These are phyloP conservation scores for Chaetophractus vellerosus DNA, from an alignment of 2,797 vertebrate genomes.

Conservation along the genomic window DNA sequence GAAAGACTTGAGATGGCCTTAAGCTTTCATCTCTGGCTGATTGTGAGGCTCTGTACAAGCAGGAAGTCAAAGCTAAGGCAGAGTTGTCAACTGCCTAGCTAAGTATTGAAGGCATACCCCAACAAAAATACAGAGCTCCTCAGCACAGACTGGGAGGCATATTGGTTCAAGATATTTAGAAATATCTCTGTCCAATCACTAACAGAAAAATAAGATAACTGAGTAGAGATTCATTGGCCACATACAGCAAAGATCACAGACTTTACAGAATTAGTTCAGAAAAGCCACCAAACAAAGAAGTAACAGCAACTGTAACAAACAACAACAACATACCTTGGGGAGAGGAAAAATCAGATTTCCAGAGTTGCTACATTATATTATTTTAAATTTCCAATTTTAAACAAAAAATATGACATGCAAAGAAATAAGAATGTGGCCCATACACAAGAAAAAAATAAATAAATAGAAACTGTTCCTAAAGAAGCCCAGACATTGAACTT, in stretches of 20 bases:
- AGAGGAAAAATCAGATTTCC: background rate
- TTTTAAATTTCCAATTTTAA: background rate
- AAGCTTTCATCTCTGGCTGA: background rate
- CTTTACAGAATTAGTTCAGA: background rate
- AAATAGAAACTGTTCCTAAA: background rate
- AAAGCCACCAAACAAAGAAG: background rate
- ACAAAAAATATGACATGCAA: background rate
- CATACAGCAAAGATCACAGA: background rate
- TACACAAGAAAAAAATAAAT: background rate
- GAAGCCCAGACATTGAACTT: background rate
- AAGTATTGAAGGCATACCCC: background rate
- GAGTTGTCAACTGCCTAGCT: background rate
- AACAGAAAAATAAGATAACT: background rate
- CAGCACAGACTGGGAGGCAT: background rate
- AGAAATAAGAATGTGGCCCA: background rate
- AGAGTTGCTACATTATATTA: background rate
- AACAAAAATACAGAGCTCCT: background rate
- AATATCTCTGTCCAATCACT: background rate
- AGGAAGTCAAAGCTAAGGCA: background rate
- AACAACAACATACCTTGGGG: background rate
- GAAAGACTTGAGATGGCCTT: background rate
- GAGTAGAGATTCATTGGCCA: background rate
- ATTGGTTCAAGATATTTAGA: background rate
- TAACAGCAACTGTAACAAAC: background rate
- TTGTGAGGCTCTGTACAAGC: background rate